Percentiles rank a stretch among this genome's conserved stretches.
Evolutionary conservation across 2,113 vertebrate genomes (phyloP).

Genomic region (Cariama cristata): DNA sequence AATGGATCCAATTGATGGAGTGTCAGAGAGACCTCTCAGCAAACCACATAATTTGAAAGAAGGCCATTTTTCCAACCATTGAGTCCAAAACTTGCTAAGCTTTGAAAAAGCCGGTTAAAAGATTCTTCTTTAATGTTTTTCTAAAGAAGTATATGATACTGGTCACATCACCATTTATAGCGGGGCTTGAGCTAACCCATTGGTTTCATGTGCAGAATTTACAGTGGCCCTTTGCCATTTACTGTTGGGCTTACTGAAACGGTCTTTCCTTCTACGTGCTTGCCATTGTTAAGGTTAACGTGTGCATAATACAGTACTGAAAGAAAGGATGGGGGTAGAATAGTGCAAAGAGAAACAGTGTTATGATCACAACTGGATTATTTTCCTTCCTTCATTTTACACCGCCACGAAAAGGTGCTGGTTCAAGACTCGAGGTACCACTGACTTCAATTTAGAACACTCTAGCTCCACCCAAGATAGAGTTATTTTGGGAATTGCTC

Average conservation of each 20-base stretch:
- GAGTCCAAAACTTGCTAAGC: background rate
- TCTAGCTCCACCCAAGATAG: background rate
- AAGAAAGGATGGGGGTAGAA: background rate
- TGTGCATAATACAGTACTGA: background rate
- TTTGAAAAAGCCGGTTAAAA: background rate
- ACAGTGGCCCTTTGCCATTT: background rate
- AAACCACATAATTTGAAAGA: background rate
- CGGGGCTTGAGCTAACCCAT: background rate
- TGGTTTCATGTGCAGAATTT: background rate
- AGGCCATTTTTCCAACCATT: background rate
- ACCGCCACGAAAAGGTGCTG: background rate
- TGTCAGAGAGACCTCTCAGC: background rate
- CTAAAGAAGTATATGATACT: background rate
- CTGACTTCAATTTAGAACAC: background rate
- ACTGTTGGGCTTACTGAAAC: background rate
- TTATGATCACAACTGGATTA: background rate
- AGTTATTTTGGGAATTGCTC: slow-evolving; percentile 13
- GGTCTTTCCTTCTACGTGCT: background rate
- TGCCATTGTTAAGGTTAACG: background rate
- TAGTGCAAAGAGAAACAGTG: background rate
- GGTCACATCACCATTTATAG: background rate
- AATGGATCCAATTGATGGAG: background rate
- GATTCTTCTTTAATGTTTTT: background rate
- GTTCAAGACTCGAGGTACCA: background rate
- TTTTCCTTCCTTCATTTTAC: background rate